Evolutionary conservation across 2,797 vertebrate species (phyloP).

Genomic region (Prionace glauca): DNA sequence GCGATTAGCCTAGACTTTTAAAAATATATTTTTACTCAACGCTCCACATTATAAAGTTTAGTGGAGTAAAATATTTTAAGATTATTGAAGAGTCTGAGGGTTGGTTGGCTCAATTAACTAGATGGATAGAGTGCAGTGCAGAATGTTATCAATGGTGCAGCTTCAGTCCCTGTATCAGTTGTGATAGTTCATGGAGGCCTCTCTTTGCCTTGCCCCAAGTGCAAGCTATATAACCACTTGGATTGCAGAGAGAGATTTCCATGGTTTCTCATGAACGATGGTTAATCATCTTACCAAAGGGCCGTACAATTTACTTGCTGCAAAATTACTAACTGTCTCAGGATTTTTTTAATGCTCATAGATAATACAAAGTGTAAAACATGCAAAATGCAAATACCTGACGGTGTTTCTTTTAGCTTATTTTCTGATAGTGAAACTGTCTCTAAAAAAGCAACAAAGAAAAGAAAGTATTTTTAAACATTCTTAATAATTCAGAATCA

Average conservation of each 20-base stretch:
- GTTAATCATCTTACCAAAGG: too few relatives aligned
- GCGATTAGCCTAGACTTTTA: neutral
- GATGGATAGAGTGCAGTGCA: too few relatives aligned
- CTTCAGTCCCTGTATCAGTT: too few relatives aligned
- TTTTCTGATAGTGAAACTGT: neutral
- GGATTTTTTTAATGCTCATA: neutral
- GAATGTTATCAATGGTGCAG: too few relatives aligned
- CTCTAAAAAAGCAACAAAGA: neutral
- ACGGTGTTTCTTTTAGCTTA: neutral
- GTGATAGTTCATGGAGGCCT: too few relatives aligned
- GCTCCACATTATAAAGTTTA: neutral
- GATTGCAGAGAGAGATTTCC: neutral
- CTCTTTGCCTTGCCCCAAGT: too few relatives aligned
- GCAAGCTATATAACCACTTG: too few relatives aligned
- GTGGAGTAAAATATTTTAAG: neutral
- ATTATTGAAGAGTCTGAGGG: neutral
- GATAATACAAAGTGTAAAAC: neutral
- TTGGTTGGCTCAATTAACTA: neutral
- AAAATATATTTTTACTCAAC: neutral
- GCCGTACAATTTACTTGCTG: neutral
- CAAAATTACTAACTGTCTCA: neutral
- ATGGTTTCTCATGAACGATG: neutral
- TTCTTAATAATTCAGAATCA: neutral
- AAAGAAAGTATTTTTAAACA: neutral
- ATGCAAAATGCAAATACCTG: constrained; percentile 34